These are phyloP conservation scores for Cephalophus harveyi DNA, from an alignment of 2,113 vertebrate genomes.

Conservation along the genomic window DNA sequence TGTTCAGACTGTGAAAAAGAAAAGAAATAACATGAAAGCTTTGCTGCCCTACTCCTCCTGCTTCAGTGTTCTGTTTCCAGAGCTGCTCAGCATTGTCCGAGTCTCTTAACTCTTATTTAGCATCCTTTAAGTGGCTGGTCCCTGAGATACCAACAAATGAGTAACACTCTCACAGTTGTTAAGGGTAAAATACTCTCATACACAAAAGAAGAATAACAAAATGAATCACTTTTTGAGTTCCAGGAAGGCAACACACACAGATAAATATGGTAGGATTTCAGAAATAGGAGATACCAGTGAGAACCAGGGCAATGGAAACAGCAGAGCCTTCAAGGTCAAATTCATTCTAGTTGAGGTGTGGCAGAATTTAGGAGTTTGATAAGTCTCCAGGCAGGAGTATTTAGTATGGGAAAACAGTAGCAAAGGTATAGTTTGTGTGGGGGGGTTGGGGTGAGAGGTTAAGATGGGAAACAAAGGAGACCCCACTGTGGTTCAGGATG, in stretches of 20 bases:
- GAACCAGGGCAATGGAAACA: background rate
- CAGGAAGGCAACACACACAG: background rate
- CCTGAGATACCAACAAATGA: background rate
- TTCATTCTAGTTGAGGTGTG: background rate
- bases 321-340: background rate
- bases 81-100: background rate
- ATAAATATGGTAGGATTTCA: background rate
- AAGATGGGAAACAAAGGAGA: no score
- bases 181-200: background rate
- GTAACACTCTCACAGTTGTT: background rate
- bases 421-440: no score
- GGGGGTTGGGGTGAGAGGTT: background rate
- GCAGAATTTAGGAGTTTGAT: background rate
- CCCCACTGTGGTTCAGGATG: background rate
- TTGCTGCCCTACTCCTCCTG: background rate
- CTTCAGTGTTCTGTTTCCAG: fast-evolving
- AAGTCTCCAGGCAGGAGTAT: background rate
- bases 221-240: background rate
- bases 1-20: background rate
- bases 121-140: background rate
- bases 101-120: background rate
- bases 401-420: background rate
- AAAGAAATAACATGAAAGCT: background rate
- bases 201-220: background rate
- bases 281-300: background rate